phyloP scores from a whole-genome alignment of 1,140 invertebrate genomes.

The Plutomurus gul region DNA sequence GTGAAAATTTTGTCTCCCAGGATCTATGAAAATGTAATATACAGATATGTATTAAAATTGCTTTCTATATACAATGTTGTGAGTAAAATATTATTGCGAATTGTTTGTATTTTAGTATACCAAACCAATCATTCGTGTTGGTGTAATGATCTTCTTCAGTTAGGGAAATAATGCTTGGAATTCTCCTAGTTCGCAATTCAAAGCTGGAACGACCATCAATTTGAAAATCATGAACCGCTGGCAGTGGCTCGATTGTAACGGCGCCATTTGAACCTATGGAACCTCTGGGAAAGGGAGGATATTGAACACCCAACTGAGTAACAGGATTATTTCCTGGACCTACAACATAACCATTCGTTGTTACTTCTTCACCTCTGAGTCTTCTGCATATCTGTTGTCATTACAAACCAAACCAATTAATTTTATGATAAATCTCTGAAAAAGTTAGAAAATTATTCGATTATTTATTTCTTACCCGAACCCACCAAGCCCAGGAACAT shows the following conservation, averaged over 20 bases:
- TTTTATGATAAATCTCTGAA: too few species aligned
- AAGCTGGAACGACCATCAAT: slow-evolving; percentile 10
- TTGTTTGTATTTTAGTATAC: too few species aligned
- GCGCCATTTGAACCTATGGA: too few species aligned
- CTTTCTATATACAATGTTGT: background rate
- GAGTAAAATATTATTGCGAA: slow-evolving; percentile 49
- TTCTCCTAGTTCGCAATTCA: slow-evolving; percentile 7
- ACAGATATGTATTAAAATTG: background rate
- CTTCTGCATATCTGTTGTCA: background rate
- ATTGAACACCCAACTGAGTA: background rate
- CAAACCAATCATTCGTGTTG: slow-evolving; percentile 57
- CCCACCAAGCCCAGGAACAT: slow-evolving; percentile 38
- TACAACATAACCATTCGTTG: background rate
- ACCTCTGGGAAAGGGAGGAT: too few species aligned
- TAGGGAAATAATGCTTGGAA: background rate
- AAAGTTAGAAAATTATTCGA: background rate
- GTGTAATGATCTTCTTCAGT: slow-evolving; percentile 13
- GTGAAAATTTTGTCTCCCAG: slow-evolving; percentile 70
- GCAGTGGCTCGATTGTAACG: background rate
- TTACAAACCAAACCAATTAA: too few species aligned
- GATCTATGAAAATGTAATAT: slow-evolving; percentile 57
- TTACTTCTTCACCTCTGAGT: background rate
- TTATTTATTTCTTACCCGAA: slow-evolving; percentile 4
- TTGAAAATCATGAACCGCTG: background rate
- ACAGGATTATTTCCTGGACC: background rate